Percentiles rank a stretch among this genome's conserved stretches.
These are phyloP conservation scores for Daubentonia madagascariensis DNA, from an alignment of 2,113 vertebrate genomes.

Conservation along the genomic window DNA sequence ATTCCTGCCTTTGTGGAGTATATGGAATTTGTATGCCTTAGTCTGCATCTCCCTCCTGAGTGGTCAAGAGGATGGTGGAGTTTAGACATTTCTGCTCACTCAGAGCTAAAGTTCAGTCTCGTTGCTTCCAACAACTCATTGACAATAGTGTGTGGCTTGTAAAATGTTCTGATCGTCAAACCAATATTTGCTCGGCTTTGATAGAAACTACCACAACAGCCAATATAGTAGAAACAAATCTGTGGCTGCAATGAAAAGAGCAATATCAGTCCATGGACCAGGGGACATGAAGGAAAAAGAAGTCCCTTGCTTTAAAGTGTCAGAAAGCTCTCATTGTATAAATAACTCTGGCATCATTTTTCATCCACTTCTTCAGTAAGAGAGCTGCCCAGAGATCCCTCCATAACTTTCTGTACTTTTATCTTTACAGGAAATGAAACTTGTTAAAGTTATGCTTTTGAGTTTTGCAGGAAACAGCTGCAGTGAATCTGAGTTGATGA, in stretches of 20 bases:
- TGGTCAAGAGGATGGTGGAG: neutral
- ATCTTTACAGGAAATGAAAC: slow-evolving; percentile 67
- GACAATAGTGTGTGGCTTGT: neutral
- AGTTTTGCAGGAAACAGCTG: slow-evolving; percentile 70
- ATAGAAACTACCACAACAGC: neutral
- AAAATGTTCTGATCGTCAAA: neutral
- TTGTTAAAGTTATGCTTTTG: slow-evolving; percentile 32
- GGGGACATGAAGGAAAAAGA: neutral
- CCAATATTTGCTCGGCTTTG: neutral
- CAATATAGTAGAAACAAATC: neutral
- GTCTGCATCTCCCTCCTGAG: neutral
- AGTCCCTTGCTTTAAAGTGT: fast-evolving
- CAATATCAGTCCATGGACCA: fast-evolving
- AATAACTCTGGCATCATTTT: neutral
- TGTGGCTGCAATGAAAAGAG: neutral
- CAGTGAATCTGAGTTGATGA: neutral
- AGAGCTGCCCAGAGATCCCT: neutral
- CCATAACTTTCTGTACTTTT: neutral
- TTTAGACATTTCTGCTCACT: neutral
- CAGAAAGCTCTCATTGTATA: neutral
- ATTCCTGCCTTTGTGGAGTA: neutral
- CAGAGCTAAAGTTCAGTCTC: neutral
- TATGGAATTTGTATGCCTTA: neutral
- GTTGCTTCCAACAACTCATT: neutral
- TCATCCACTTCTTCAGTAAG: neutral